These are phyloP conservation scores for Melieria omissa DNA, from an alignment of 2,888 invertebrate genomes.

Conservation along the genomic window DNA sequence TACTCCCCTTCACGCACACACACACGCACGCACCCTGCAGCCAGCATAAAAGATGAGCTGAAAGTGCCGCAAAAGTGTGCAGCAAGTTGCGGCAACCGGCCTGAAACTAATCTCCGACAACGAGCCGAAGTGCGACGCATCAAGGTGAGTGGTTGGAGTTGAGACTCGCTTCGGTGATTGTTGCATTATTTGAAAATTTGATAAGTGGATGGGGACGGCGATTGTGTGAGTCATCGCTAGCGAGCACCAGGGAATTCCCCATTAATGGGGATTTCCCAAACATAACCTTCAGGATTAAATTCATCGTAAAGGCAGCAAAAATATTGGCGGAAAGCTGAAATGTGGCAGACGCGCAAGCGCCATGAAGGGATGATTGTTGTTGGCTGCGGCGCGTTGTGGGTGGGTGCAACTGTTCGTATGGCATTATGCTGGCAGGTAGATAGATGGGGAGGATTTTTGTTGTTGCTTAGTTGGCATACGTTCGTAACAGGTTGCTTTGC, in stretches of 20 bases:
- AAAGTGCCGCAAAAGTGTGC: conserved; percentile 7
- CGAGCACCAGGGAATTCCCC: conserved; percentile 26
- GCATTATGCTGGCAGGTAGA: no score
- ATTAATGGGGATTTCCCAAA: conserved; percentile 34
- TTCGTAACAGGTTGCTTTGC: no score
- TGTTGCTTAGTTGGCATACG: no score
- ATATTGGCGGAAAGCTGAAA: no score
- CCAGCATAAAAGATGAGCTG: background rate
- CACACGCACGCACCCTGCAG: background rate
- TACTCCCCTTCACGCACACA: background rate
- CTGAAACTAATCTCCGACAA: conserved; percentile 26
- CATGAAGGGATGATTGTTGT: no score
- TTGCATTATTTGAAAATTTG: conserved; percentile 15
- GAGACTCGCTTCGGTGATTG: background rate
- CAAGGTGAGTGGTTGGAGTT: background rate
- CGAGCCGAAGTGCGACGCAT: background rate
- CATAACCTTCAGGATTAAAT: conserved; percentile 31
- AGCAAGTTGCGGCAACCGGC: conserved; percentile 12
- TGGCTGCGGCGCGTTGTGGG: no score
- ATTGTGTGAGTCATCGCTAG: conserved; percentile 21
- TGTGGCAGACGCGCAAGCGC: no score
- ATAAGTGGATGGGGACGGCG: conserved; percentile 1
- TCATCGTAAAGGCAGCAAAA: background rate
- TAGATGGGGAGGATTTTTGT: no score
- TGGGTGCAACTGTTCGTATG: no score